Evolutionary conservation across 1,140 invertebrate species (phyloP).

Genomic region (Eufriesea mexicana): DNA sequence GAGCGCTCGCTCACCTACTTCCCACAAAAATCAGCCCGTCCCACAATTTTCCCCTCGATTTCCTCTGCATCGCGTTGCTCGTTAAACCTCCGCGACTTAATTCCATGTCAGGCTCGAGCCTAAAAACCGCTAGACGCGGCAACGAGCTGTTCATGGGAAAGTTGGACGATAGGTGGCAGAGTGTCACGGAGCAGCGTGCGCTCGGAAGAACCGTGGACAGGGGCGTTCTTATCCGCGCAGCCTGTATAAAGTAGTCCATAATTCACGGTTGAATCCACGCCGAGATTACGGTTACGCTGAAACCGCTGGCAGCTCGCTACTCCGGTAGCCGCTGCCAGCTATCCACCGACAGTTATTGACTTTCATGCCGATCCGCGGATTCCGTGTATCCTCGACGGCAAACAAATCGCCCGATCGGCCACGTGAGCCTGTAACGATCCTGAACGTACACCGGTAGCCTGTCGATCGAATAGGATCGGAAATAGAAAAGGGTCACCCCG

Average conservation of each 20-base stretch:
- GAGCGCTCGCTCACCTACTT: neutral
- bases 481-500: too few relatives aligned
- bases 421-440: neutral
- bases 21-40: neutral
- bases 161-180: constrained; percentile 50
- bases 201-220: constrained; percentile 29
- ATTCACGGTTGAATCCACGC: constrained; percentile 70
- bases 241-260: constrained; percentile 60
- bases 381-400: neutral
- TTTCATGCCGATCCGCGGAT: constrained; percentile 44
- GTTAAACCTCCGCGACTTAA: neutral
- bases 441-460: too few relatives aligned
- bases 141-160: constrained; percentile 48
- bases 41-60: neutral
- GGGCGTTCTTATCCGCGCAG: constrained; percentile 29
- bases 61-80: neutral
- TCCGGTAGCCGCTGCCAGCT: constrained; percentile 40
- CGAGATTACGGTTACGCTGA: constrained; percentile 63
- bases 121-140: neutral
- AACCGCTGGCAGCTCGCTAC: constrained; percentile 27
- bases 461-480: too few relatives aligned
- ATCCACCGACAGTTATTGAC: constrained; percentile 55
- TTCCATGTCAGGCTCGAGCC: neutral
- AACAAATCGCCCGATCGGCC: constrained; percentile 3
- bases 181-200: constrained; percentile 32